Conservation (phyloP, 2,888 invertebrate genomes). For the Nephrotoma flavescens region DNA sequence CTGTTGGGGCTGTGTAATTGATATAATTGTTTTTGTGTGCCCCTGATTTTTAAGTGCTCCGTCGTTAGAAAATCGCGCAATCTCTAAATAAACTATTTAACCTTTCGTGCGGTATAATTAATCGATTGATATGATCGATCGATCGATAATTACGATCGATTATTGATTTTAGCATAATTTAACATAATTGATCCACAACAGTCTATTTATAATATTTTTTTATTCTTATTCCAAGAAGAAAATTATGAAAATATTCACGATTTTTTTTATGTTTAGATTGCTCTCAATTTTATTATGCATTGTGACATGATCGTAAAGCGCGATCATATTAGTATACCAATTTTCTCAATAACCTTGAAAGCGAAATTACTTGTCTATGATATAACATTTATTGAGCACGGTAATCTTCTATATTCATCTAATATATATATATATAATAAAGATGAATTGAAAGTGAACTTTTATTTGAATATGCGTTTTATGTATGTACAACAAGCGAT, state of each 20-base stretch:
- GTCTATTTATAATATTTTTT: background rate
- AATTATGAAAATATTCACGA: background rate
- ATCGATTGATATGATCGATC: background rate
- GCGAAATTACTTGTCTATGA: background rate
- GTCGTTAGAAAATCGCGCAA: background rate
- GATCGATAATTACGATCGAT: background rate
- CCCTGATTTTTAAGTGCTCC: background rate
- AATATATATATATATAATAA: background rate
- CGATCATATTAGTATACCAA: background rate
- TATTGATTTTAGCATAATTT: background rate
- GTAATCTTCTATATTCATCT: background rate
- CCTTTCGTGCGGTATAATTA: background rate
- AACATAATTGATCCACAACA: background rate
- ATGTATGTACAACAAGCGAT: background rate
- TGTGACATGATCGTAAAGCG: background rate
- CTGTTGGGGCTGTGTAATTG: background rate
- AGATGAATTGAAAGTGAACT: background rate
- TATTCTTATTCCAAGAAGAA: background rate
- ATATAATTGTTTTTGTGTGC: background rate
- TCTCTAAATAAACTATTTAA: background rate
- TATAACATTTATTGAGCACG: background rate
- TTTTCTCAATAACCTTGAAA: background rate
- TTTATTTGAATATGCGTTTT: background rate
- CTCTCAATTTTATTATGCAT: background rate
- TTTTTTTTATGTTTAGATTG: background rate